Base-by-base conservation (phyloP, 1,140 invertebrate genomes). In the Bursaphelenchus mucronatus region DNA sequence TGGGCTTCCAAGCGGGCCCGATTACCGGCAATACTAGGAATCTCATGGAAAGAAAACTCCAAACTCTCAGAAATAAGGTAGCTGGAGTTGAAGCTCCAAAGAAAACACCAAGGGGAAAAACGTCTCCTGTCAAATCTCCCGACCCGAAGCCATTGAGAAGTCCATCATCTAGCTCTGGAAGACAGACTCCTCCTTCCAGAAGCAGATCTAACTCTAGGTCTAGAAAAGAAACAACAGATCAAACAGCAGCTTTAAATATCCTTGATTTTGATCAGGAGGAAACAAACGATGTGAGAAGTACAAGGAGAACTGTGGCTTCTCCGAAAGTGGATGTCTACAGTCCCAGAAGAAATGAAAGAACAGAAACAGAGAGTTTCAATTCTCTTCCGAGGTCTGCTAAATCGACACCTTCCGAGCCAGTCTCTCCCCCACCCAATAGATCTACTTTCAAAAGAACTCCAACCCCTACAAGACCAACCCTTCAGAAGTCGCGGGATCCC, bases 21-120 rank as follows among this genome's bases (percentile, higher is more conserved):
- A 64, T 79, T 15, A 67, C 54, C 6, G 76, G 58, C 5, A 74
- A 75, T 8, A 78, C 77, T 5, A 59, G 76, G 10, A 59, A 61
- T 19, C 21, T 79, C 2, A 70, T 69, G 47, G 71, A 80, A 47
- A 78, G 80, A 56, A 78, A 78, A 53, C 53, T 78, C 54, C 54
- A 44, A 39, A 30, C 54, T 15, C 41, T n/a, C n/a, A n/a, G n/a
- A 15, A 6, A n/a, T n/a, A 21, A n/a, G n/a, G 19, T 4, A n/a
- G n/a, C 54, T 15, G 39, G n/a, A 13, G n/a, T n/a, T 1, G n/a
- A 15, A n/a, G 30, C 54, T 1, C 54, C 54, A 44, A n/a, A 13
- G n/a, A 55, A n/a, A 44, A 1, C 54, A 4, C 41, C 1, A 44
- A 55, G n/a, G 5, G n/a, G 1, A 2, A n/a, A 5, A 44, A 15